These are phyloP conservation scores for Drosophila kanekoi DNA, from an alignment of 2,888 invertebrate species.

Conservation along the genomic window DNA sequence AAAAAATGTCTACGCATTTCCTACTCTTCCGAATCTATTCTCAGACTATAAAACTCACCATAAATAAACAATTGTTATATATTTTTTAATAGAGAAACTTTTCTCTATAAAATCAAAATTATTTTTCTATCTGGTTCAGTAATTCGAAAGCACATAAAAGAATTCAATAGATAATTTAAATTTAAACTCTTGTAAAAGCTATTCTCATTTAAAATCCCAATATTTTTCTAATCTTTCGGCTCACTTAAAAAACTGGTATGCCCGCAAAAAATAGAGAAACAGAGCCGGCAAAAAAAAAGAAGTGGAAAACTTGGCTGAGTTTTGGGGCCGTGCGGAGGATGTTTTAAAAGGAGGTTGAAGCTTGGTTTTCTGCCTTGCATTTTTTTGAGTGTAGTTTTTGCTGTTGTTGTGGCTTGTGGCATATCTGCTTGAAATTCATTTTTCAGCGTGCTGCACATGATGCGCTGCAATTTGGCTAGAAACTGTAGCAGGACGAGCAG, in stretches of 20 bases:
- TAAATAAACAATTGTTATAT: too few relatives aligned
- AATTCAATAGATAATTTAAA: too few relatives aligned
- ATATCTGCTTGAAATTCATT: slow-evolving; percentile 64
- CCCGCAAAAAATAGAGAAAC: neutral
- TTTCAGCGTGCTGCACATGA: slow-evolving; percentile 67
- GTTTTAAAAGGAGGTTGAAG: slow-evolving; percentile 19
- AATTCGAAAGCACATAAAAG: too few relatives aligned
- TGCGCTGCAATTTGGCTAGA: slow-evolving; percentile 39
- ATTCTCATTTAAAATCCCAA: too few relatives aligned
- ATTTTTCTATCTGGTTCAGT: too few relatives aligned
- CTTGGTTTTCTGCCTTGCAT: slow-evolving; percentile 5
- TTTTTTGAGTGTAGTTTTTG: neutral
- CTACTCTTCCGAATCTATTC: too few relatives aligned
- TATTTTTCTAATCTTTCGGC: too few relatives aligned
- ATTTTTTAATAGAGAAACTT: too few relatives aligned
- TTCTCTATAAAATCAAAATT: too few relatives aligned
- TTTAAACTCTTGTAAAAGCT: too few relatives aligned
- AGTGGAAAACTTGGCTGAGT: slow-evolving; percentile 3
- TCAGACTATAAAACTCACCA: too few relatives aligned
- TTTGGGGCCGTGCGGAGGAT: slow-evolving; percentile 1
- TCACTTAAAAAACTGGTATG: neutral
- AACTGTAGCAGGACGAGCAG: neutral
- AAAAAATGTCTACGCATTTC: too few relatives aligned
- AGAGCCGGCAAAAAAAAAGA: neutral
- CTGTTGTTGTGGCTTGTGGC: slow-evolving; percentile 27